These are phyloP conservation scores for Glomeris maerens DNA, from an alignment of 1,140 invertebrate species.

Conservation along the genomic window DNA sequence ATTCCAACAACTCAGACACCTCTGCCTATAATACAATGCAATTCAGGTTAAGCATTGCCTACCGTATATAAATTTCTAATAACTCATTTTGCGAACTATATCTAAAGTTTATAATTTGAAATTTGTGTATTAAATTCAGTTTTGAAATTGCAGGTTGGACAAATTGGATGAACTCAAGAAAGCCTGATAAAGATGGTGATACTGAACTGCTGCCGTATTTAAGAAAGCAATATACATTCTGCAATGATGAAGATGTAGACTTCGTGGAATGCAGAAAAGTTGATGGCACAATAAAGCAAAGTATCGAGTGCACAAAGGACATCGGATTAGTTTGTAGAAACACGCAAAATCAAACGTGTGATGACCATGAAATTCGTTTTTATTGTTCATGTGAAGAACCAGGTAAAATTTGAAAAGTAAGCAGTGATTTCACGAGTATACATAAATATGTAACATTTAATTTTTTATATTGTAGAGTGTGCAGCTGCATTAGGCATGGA, in stretches of 20 bases:
- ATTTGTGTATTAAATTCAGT: too few relatives aligned
- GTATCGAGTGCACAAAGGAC: constrained; percentile 20
- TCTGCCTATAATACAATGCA: too few relatives aligned
- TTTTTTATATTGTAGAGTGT: constrained; percentile 20
- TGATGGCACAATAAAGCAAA: constrained; percentile 12
- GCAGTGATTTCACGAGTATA: neutral
- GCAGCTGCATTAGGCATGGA: constrained; percentile 28
- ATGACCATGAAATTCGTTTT: constrained; percentile 34
- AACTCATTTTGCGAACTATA: too few relatives aligned
- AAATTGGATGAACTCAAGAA: constrained; percentile 29
- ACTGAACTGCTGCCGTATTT: constrained; percentile 27
- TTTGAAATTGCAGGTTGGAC: too few relatives aligned
- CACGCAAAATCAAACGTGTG: constrained; percentile 18
- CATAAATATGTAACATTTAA: neutral
- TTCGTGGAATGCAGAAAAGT: constrained; percentile 26
- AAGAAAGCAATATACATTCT: constrained; percentile 22
- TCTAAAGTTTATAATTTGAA: too few relatives aligned
- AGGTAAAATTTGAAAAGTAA: constrained; percentile 1
- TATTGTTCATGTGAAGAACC: constrained; percentile 27
- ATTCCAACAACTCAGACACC: too few relatives aligned
- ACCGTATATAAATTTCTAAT: too few relatives aligned
- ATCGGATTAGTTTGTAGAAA: constrained; percentile 7
- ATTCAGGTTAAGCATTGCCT: too few relatives aligned
- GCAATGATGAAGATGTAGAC: constrained; percentile 20
- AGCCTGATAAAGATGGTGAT: constrained; percentile 26